Evolutionary conservation across 2,113 vertebrate genomes (phyloP), one percentile per base, ranked within the genome.

Genomic region (Catharus minimus): DNA sequence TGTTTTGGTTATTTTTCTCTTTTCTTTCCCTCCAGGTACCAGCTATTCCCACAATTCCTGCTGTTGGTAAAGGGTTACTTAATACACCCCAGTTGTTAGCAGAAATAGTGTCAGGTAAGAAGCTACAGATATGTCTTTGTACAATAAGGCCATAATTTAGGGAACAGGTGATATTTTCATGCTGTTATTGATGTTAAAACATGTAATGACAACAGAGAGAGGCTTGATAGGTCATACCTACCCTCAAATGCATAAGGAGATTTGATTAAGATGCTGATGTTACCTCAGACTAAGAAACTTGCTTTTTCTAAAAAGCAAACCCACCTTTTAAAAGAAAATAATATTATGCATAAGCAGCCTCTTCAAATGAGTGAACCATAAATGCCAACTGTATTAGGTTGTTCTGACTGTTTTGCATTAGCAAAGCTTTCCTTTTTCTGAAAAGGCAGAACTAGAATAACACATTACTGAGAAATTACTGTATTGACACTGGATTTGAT

Each of bases 101-200:
- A 73, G 88, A 95, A 46, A 61, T 98, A 17, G 98, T 97, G 52
- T 98, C 98, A 96, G 99, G 99, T 99, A 67, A 95, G 96, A 80
- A 90, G 32, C 49, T 36, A 26, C n/a, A 38, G 13, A 5, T 77
- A 36, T 0, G 2, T 2, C 10, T 82, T 78, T 62, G 28, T 79
- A 6, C 18, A 84, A 13, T 44, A 36, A 32, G n/a, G 22, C 15
- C 4, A 1, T 58, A 18, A 30, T 11, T 49, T 67, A 13, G 0
- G 10, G 10, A 36, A 60, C 18, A 50, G 9, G 9, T 79, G 17
- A 17, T 1, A 2, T n/a, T 72, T 74, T 49, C 49, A 53, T 55
- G 15, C 21, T 66, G 10, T 16, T 77, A 1, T 6, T 87, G 27
- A 16, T 74, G 10, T 44, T 82, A 27, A 33, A 85, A 47, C 7